phyloP scores from a whole-genome alignment of 2,888 invertebrate species.

The Troides helena region DNA sequence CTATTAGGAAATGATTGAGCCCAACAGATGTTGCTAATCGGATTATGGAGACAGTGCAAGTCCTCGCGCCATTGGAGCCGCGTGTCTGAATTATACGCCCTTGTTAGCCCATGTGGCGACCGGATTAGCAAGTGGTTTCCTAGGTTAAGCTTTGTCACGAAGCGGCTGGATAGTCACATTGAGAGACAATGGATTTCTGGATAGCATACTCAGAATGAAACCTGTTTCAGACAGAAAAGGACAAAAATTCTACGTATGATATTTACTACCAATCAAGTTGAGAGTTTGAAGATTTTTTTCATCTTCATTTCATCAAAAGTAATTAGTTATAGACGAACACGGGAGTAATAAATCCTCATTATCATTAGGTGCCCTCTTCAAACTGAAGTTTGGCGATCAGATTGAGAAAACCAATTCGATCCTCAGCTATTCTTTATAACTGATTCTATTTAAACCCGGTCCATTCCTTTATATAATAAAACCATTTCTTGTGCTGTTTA shows the following conservation, averaged over 20 bases:
- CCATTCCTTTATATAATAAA: too few relatives aligned
- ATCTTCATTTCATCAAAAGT: too few relatives aligned
- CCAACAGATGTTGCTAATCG: constrained; percentile 54
- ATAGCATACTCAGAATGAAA: not conserved
- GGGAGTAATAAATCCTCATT: too few relatives aligned
- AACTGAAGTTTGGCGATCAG: too few relatives aligned
- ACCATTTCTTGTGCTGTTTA: too few relatives aligned
- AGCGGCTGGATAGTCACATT: not conserved
- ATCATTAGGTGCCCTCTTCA: too few relatives aligned
- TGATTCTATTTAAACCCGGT: too few relatives aligned
- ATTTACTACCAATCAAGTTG: too few relatives aligned
- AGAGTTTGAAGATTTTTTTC: too few relatives aligned
- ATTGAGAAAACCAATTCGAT: too few relatives aligned
- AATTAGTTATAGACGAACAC: too few relatives aligned
- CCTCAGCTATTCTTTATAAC: too few relatives aligned
- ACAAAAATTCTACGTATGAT: not conserved
- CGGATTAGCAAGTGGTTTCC: constrained; percentile 11
- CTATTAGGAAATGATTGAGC: constrained; percentile 17
- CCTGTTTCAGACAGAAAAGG: not conserved
- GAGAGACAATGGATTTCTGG: not conserved
- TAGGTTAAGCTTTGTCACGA: not conserved
- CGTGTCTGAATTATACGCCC: constrained; percentile 2
- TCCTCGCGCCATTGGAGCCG: constrained; percentile 5
- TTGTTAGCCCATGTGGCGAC: constrained; percentile 20
- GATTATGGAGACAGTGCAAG: constrained; percentile 44